Evolutionary conservation across 2,888 invertebrate species (phyloP).

Genomic region (Agriopis leucophaearia): DNA sequence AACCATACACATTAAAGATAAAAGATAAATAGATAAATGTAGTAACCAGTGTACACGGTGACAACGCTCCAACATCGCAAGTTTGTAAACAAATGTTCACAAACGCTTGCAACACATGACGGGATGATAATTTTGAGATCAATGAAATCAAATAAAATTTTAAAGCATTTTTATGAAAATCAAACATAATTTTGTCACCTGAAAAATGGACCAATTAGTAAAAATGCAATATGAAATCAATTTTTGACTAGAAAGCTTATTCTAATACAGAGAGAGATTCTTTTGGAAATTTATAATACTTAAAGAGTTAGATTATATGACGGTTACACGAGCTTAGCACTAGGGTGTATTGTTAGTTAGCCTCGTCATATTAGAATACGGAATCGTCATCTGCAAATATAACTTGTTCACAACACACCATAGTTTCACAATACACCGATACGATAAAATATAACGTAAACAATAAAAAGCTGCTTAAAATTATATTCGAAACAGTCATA

Average conservation of each 20-base stretch:
- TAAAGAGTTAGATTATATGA: constrained; percentile 66
- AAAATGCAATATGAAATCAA: constrained; percentile 71
- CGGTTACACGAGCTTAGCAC: constrained; percentile 69
- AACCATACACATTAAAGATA: constrained; percentile 40
- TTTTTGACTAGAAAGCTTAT: constrained; percentile 85
- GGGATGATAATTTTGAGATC: constrained; percentile 47
- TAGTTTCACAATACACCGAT: constrained; percentile 33
- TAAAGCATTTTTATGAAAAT: constrained; percentile 27
- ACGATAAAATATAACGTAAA: constrained; percentile 39
- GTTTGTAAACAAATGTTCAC: constrained; percentile 22
- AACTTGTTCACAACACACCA: constrained; percentile 40
- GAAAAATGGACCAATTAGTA: constrained; percentile 47
- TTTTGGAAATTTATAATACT: constrained; percentile 80
- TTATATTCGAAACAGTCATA: constrained; percentile 63
- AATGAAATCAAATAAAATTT: constrained; percentile 24
- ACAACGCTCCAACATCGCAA: constrained; percentile 33
- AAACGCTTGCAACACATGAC: constrained; percentile 6
- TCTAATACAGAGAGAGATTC: constrained; percentile 85
- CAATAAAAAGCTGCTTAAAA: constrained; percentile 63
- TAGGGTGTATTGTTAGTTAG: constrained; percentile 71
- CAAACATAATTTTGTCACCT: constrained; percentile 22
- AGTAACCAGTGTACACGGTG: constrained; percentile 39
- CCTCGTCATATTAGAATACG: constrained; percentile 75
- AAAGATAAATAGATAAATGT: constrained; percentile 40
- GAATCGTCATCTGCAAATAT: constrained; percentile 42